These are phyloP conservation scores for Zaprionus capensis DNA, from an alignment of 1,140 invertebrate genomes.

Conservation along the genomic window DNA sequence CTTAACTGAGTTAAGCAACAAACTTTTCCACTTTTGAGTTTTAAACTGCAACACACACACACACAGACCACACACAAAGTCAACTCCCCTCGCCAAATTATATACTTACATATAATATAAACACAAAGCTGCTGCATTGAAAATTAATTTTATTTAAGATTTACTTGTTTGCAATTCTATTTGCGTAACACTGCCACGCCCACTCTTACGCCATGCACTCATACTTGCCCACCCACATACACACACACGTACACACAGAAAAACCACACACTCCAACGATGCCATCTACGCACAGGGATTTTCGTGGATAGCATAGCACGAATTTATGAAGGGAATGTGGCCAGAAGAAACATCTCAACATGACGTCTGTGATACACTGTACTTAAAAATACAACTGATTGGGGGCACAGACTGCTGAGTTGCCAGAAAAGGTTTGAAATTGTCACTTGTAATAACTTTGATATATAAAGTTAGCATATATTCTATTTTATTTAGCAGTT, in stretches of 20 bases:
- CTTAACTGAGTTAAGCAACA: constrained; percentile 59
- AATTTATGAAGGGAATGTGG: constrained; percentile 21
- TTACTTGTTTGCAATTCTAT: constrained; percentile 77
- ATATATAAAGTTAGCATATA: no score
- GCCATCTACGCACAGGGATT: constrained; percentile 6
- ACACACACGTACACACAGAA: neutral
- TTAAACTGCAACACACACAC: constrained; percentile 31
- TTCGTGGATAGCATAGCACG: constrained; percentile 3
- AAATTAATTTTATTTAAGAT: constrained; percentile 77
- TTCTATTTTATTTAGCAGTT: no score
- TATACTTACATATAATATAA: constrained; percentile 7
- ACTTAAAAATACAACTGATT: neutral
- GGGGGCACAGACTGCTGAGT: neutral
- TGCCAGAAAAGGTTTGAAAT: neutral
- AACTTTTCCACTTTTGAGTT: constrained; percentile 62
- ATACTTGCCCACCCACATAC: neutral
- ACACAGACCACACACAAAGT: neutral
- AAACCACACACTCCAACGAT: neutral
- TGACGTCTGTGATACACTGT: constrained; percentile 18
- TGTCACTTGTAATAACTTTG: neutral
- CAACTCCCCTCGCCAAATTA: constrained; percentile 7
- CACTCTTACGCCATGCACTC: neutral
- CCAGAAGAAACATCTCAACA: constrained; percentile 11
- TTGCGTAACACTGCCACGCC: constrained; percentile 49
- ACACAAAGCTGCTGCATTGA: constrained; percentile 44